phyloP scores from a whole-genome alignment of 2,888 invertebrate species.

The Mechanitis messenoides region DNA sequence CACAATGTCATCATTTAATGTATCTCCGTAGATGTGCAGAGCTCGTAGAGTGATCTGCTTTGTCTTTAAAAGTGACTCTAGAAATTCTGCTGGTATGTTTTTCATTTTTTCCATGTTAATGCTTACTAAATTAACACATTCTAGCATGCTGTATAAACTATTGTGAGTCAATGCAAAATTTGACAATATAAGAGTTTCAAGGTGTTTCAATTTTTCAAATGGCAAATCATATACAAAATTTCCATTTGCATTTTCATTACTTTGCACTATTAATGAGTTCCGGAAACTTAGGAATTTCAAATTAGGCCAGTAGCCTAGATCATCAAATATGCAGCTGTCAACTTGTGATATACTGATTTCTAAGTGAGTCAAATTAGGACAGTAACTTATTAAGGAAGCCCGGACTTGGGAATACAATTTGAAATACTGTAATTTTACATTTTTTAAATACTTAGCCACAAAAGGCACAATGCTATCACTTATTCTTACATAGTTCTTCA shows the following conservation, averaged over 20 bases:
- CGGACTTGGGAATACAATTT: slow-evolving; percentile 73
- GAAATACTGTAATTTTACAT: slow-evolving; percentile 74
- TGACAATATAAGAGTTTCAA: slow-evolving; percentile 67
- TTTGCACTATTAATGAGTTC: slow-evolving; percentile 70
- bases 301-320: slow-evolving; percentile 69
- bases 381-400: slow-evolving; percentile 67
- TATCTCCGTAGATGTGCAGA: slow-evolving; percentile 70
- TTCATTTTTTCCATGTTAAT: slow-evolving; percentile 76
- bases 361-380: slow-evolving; percentile 72
- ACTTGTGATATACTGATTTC: slow-evolving; percentile 76
- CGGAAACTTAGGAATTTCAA: slow-evolving; percentile 72
- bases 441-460: slow-evolving; percentile 71
- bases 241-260: slow-evolving; percentile 63
- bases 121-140: slow-evolving; percentile 66
- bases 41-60: slow-evolving; percentile 63
- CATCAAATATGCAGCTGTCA: slow-evolving; percentile 73
- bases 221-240: slow-evolving; percentile 71
- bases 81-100: slow-evolving; percentile 69
- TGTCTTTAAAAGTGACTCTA: slow-evolving; percentile 62
- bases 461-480: slow-evolving; percentile 73
- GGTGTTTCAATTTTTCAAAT: slow-evolving; percentile 64
- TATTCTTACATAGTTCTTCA: slow-evolving; percentile 73
- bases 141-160: slow-evolving; percentile 69
- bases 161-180: slow-evolving; percentile 70
- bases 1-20: slow-evolving; percentile 70